Evolutionary conservation across 2,113 vertebrate species (phyloP).

Genomic region (Xenus cinereus): DNA sequence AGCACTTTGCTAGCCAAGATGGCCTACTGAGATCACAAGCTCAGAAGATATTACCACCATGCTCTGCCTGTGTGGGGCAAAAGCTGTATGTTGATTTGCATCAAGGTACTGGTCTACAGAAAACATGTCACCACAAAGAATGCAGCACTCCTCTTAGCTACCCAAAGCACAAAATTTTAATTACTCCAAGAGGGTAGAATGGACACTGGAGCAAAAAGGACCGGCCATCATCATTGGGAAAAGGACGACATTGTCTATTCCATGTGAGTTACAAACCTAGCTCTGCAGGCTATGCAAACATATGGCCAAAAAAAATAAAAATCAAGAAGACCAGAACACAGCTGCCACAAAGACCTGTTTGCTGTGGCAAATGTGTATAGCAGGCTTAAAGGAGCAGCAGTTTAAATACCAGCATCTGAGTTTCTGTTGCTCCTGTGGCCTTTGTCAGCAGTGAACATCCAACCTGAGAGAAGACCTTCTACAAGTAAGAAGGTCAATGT

Average conservation of each 20-base stretch:
- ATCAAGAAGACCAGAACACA: background rate
- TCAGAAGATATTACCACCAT: background rate
- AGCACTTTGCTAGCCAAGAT: background rate
- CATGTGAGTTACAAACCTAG: background rate
- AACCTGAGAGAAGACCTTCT: background rate
- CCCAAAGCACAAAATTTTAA: fast-evolving
- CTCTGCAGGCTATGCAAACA: background rate
- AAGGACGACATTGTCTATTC: background rate
- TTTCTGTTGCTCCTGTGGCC: background rate
- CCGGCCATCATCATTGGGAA: background rate
- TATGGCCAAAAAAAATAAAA: background rate
- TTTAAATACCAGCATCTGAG: background rate
- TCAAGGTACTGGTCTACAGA: background rate
- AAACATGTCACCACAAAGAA: background rate
- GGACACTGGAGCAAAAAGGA: background rate
- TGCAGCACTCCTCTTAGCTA: background rate
- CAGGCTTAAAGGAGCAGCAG: background rate
- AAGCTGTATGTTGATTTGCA: background rate
- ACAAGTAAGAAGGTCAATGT: background rate
- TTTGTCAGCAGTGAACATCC: background rate
- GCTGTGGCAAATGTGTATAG: background rate
- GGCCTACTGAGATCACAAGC: background rate
- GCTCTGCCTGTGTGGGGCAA: background rate
- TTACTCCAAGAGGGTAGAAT: background rate
- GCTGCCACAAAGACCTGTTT: background rate